These are phyloP conservation scores for Clarias fuscus DNA, from an alignment of 2,797 vertebrate genomes.

Conservation along the genomic window DNA sequence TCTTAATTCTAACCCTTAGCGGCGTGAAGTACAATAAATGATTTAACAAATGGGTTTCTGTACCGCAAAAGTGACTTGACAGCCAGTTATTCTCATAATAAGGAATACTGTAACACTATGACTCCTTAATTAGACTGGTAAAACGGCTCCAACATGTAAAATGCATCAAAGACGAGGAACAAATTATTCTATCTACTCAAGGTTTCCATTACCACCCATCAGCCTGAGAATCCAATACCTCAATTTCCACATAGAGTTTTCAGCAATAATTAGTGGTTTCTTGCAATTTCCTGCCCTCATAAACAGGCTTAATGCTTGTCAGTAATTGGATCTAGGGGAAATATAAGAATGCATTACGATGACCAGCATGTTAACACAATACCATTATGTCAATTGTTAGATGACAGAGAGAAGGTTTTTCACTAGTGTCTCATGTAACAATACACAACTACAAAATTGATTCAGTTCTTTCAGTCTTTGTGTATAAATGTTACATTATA, in stretches of 20 bases:
- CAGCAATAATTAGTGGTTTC: constrained; percentile 63
- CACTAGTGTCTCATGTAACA: constrained; percentile 21
- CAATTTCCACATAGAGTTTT: constrained; percentile 74
- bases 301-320: constrained; percentile 45
- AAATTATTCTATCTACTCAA: constrained; percentile 53
- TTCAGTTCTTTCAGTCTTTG: neutral
- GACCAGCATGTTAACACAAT: constrained; percentile 39
- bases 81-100: neutral
- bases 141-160: constrained; percentile 30
- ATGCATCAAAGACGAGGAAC: constrained; percentile 28
- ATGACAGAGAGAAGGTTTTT: constrained; percentile 33
- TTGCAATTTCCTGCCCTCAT: constrained; percentile 60
- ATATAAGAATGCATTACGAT: constrained; percentile 43
- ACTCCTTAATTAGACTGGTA: constrained; percentile 6
- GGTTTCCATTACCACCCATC: constrained; percentile 54
- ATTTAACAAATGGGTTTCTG: neutral
- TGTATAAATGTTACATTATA: neutral
- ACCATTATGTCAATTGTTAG: constrained; percentile 53
- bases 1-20: neutral
- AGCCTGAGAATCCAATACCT: constrained; percentile 54
- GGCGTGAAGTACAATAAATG: neutral
- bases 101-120: neutral
- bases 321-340: constrained; percentile 47
- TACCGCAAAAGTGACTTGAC: neutral
- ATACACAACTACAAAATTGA: constrained; percentile 11